Percentiles rank a stretch among this genome's conserved stretches.
phyloP scores from a whole-genome alignment of 1,140 invertebrate genomes.

The Aphelenchoides fujianensis region DNA sequence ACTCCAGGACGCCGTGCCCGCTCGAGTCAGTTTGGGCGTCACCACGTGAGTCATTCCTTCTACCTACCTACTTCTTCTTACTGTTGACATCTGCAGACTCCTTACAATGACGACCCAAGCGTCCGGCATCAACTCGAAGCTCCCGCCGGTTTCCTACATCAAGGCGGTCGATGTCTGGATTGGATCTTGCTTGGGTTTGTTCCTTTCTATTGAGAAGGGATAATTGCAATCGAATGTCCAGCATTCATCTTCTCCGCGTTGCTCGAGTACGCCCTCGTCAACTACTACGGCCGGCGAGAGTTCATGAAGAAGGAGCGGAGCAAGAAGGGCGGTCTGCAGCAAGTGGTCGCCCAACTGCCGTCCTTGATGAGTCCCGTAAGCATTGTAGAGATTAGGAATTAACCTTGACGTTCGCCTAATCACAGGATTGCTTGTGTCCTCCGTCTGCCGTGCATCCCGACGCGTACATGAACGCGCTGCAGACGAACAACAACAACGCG shows the following conservation, averaged over 20 bases:
- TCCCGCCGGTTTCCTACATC: constrained; percentile 92
- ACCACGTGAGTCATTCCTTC: constrained; percentile 69
- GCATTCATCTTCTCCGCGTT: constrained; percentile 95
- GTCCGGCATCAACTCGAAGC: constrained; percentile 89
- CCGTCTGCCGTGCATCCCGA: constrained; percentile 34
- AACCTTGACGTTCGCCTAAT: neutral
- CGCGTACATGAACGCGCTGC: constrained; percentile 12
- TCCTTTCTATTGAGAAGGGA: neutral
- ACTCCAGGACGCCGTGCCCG: constrained; percentile 90
- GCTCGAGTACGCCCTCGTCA: constrained; percentile 90
- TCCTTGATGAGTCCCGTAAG: neutral
- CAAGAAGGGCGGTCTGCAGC: constrained; percentile 41
- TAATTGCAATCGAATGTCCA: constrained; percentile 64
- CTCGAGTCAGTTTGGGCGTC: constrained; percentile 86
- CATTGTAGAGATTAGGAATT: too few relatives aligned
- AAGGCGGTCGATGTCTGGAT: constrained; percentile 96
- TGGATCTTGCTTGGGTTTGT: constrained; percentile 73
- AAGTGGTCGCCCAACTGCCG: constrained; percentile 25
- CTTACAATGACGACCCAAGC: constrained; percentile 86
- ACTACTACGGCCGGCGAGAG: constrained; percentile 90
- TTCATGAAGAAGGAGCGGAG: constrained; percentile 51
- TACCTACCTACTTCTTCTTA: neutral
- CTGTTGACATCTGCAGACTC: constrained; percentile 63
- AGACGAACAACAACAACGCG: constrained; percentile 32
- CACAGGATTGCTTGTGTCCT: constrained; percentile 53